Percentiles rank a stretch among this genome's conserved stretches.
phyloP scores from a whole-genome alignment of 1,140 invertebrate species.

The Eurosta solidaginis region DNA sequence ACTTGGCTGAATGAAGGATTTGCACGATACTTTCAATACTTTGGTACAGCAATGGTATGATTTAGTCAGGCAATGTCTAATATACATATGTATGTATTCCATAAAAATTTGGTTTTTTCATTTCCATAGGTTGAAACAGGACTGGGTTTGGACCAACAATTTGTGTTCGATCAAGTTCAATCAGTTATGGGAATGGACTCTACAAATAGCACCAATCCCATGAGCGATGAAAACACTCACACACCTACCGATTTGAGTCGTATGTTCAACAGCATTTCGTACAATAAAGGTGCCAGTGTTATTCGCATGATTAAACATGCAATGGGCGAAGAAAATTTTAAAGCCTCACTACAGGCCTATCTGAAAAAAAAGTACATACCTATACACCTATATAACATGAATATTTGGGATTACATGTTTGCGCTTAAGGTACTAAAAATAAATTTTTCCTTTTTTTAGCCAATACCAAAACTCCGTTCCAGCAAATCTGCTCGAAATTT shows the following conservation, averaged over 20 bases:
- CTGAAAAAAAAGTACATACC: slow-evolving; percentile 62
- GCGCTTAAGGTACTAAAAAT: too few species aligned
- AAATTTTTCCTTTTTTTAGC: slow-evolving; percentile 34
- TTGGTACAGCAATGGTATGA: slow-evolving; percentile 36
- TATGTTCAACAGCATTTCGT: slow-evolving; percentile 67
- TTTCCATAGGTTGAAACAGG: slow-evolving; percentile 48
- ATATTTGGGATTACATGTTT: too few species aligned
- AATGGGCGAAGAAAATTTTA: slow-evolving; percentile 68
- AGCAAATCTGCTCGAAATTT: slow-evolving; percentile 68
- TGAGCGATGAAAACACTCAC: slow-evolving; percentile 60
- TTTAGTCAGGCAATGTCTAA: not conserved
- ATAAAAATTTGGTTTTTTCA: not conserved
- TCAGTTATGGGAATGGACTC: slow-evolving; percentile 69
- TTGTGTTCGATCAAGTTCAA: slow-evolving; percentile 71
- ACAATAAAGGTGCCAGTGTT: slow-evolving; percentile 72
- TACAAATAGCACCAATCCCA: slow-evolving; percentile 64
- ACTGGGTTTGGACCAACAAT: slow-evolving; percentile 62
- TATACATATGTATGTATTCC: not conserved
- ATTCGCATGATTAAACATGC: slow-evolving; percentile 76
- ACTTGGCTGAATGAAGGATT: slow-evolving; percentile 75
- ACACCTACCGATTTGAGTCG: slow-evolving; percentile 60
- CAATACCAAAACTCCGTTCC: slow-evolving; percentile 62
- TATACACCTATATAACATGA: too few species aligned
- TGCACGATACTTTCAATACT: slow-evolving; percentile 72
- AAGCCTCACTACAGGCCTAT: slow-evolving; percentile 66